Base-by-base conservation (phyloP, 1,140 invertebrate genomes). In the Aethina tumida region DNA sequence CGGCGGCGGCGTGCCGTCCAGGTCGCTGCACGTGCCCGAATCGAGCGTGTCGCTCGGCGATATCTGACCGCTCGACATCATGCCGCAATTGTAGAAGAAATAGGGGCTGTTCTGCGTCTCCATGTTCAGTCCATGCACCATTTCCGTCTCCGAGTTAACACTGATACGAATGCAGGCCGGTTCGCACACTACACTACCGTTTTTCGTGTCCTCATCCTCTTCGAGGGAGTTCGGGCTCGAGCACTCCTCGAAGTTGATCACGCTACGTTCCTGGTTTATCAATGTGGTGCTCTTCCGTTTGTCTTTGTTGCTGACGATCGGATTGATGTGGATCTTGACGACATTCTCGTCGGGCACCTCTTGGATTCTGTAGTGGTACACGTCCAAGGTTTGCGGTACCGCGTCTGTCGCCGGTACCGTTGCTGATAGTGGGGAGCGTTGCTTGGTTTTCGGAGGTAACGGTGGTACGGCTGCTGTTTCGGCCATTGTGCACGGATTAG, bases 21-120 rank as follows among this genome's bases (percentile, higher is more conserved):
- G 60, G 53, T 87, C 84, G 53, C 81, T 85, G 61, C 83, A 83
- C 5, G 82, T 85, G 10, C 83, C 84, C 35, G 82, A 86, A 63
- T 87, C 84, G 39, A 84, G 48, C 0, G 81, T 84, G 41, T 84
- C 82, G 49, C 73, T 74, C 0, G 81, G 81, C 19, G 82, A 85
- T 39, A 79, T 81, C 50, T 86, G 82, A 0, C 82, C 82, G 53
- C 79, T 82, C 4, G 77, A 75, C 68, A 81, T 78, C 10, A 79
- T 62, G 53, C 65, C 66, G 6, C 60, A 64, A 19, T 62, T 63
- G 53, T 70, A 72, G 35, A 70, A 75, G 50, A 75, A 73, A 43
- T 72, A 75, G 3, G 65, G 53, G 12, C 51, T 61, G 26, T 52
- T 59, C 16, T 58, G 51, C 10, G 38, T 32, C 6, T 24, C 45